These are phyloP conservation scores for Saimiri boliviensis DNA, from an alignment of 2,113 vertebrate genomes.

Conservation along the genomic window DNA sequence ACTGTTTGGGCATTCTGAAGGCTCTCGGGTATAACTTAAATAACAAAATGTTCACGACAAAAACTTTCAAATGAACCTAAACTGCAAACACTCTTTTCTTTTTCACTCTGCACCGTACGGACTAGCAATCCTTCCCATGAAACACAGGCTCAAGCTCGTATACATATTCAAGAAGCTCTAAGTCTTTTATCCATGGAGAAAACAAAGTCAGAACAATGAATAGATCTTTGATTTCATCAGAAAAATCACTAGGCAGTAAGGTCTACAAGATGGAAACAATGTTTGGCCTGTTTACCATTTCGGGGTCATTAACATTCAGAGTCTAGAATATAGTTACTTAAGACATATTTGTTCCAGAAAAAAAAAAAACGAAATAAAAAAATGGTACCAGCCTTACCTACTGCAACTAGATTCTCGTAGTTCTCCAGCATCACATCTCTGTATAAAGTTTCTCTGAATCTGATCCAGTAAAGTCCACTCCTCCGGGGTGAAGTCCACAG, in stretches of 20 bases:
- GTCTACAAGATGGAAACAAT: not conserved
- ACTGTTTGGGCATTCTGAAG: not conserved
- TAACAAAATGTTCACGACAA: not conserved
- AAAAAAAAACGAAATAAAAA: not conserved
- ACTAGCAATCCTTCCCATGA: not conserved
- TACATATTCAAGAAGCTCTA: not conserved
- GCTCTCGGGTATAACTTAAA: not conserved
- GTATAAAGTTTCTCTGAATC: not conserved
- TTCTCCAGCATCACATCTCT: not conserved
- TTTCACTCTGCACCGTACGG: not conserved
- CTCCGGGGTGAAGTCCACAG: not conserved
- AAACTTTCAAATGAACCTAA: conserved; percentile 10
- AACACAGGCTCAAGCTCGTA: not conserved
- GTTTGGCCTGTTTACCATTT: not conserved
- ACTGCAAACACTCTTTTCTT: not conserved
- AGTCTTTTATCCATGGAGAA: conserved; percentile 17
- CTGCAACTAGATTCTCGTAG: not conserved
- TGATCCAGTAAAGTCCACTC: not conserved
- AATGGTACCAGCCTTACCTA: not conserved
- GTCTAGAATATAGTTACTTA: not conserved
- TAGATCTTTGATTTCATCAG: not conserved
- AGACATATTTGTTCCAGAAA: not conserved
- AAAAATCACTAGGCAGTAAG: not conserved
- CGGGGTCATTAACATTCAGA: not conserved
- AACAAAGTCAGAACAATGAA: not conserved